Conservation (phyloP, 1,140 invertebrate genomes). For the Drosophila erecta region DNA sequence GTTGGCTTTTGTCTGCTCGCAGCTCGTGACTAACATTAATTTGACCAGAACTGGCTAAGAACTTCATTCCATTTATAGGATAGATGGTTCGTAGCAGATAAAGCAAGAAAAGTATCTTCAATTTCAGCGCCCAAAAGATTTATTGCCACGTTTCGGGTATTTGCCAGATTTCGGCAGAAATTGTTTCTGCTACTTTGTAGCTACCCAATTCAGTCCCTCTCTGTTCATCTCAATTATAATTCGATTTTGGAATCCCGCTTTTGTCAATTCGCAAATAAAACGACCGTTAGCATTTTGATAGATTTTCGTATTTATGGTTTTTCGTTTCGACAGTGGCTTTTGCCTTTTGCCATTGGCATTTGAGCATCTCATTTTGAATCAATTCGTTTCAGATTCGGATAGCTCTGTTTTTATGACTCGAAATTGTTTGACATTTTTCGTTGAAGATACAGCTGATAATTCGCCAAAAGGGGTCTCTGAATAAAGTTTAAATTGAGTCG, state of each 20-base stretch:
- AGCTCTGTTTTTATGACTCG: constrained; percentile 50
- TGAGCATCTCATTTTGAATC: constrained; percentile 57
- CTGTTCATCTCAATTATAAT: constrained; percentile 46
- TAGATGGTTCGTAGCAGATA: constrained; percentile 60
- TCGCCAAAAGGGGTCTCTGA: constrained; percentile 12
- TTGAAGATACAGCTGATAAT: constrained; percentile 18
- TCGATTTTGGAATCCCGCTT: constrained; percentile 57
- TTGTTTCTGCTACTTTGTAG: constrained; percentile 31
- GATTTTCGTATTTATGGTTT: constrained; percentile 55
- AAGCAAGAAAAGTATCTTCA: constrained; percentile 66
- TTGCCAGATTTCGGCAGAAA: constrained; percentile 55
- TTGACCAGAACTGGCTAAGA: constrained; percentile 68
- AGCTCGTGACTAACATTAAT: constrained; percentile 79
- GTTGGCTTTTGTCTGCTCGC: constrained; percentile 58
- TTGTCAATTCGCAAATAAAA: constrained; percentile 54
- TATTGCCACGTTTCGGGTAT: constrained; percentile 70
- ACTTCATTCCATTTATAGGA: constrained; percentile 57
- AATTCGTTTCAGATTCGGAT: constrained; percentile 25
- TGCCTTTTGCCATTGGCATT: constrained; percentile 24
- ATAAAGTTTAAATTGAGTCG: constrained; percentile 46
- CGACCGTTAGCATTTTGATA: constrained; percentile 57
- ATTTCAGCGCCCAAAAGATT: constrained; percentile 63
- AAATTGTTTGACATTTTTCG: constrained; percentile 51
- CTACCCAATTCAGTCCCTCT: constrained; percentile 1
- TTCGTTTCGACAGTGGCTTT: constrained; percentile 24